Evolutionary conservation across 2,888 invertebrate genomes (phyloP), one percentile per base, ranked within the genome.

Genomic region (Iphiclides podalirius): DNA sequence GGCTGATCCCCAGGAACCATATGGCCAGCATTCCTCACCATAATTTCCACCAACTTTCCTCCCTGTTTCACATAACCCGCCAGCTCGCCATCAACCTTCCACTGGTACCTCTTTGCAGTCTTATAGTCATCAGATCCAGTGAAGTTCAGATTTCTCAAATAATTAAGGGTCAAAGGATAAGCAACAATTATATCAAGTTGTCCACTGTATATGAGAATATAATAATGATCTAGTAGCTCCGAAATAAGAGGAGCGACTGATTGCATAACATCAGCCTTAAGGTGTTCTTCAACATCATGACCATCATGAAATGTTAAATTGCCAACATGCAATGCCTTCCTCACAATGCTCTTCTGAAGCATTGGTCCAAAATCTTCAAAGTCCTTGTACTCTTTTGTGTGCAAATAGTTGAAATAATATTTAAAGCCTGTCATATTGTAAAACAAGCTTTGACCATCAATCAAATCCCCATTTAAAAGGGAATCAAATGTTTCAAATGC

Each of bases 171-270:
- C 41, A 96, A 71, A 0, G 96, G 96, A 77, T 96, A 96, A 0
- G 96, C 96, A 0, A 97, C 95, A 55, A 97, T 96, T 9, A 98
- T 94, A 73, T 98, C 98, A 56, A 98, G 73, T 70, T 98, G 97
- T 0, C 98, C 98, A 70, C 93, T 97, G 74, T 97, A 98, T 52
- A 97, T 90, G 36, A 97, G 90, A 11, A 96, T 92, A 71, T 90
- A 87, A 64, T 94, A 94, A 60, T 92, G 78, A 28, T 92, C 86
- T 0, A 95, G 70, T 0, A 96, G 78, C 60, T 93, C 93, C 0
- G 91, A 87, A 47, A 96, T 83, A 91, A 93, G 93, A 0, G 91
- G 91, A 4, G 94, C 94, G 4, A 96, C 93, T 0, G 94, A 94
- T 66, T 95, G 92, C 94, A 96, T 94, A 0, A 96, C 89, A 74